Percentiles rank a stretch among this genome's conserved stretches.
Evolutionary conservation across 2,113 vertebrate species (phyloP).

Genomic region (Aegithalos caudatus): DNA sequence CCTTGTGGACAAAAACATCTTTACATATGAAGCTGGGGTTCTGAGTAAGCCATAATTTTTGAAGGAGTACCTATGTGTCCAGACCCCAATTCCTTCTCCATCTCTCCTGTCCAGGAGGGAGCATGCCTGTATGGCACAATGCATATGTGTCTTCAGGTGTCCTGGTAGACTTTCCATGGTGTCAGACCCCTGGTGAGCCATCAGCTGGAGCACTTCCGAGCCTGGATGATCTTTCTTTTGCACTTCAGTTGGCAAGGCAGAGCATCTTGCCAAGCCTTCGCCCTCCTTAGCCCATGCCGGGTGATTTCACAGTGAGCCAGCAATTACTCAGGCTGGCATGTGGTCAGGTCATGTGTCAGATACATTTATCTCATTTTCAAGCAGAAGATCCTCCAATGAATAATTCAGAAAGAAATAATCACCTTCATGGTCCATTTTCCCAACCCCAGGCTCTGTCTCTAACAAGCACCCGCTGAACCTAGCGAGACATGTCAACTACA

Average conservation of each 20-base stretch:
- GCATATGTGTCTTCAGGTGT: background rate
- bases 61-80: background rate
- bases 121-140: fast-evolving
- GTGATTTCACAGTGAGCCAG: background rate
- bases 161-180: background rate
- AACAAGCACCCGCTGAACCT: background rate
- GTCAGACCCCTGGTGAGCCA: background rate
- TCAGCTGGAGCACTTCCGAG: background rate
- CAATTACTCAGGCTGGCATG: background rate
- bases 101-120: background rate
- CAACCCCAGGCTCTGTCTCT: background rate
- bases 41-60: background rate
- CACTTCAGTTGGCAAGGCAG: background rate
- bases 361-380: background rate
- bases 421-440: background rate
- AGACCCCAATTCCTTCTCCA: background rate
- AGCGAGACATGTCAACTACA: background rate
- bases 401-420: slow-evolving; percentile 2
- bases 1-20: background rate
- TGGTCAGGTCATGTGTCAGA: background rate
- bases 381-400: background rate
- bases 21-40: background rate
- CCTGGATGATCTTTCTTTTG: background rate
- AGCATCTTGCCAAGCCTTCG: background rate
- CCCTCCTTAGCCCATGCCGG: background rate